Base-by-base conservation (phyloP, 2,888 invertebrate species). In the Cantharis nigra region DNA sequence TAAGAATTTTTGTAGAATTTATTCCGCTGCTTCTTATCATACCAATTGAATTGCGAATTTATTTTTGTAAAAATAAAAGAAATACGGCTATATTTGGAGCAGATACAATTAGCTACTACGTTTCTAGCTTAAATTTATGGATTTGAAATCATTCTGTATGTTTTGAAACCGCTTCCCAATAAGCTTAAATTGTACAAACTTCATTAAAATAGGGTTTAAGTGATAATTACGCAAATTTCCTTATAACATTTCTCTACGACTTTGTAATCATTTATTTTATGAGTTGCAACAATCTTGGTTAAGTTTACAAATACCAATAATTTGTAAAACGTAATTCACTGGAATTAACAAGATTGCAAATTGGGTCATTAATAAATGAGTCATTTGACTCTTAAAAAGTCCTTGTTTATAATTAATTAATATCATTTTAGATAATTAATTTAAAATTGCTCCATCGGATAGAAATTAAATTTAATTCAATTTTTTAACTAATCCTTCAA, bases 231-330 rank as follows among this genome's bases (percentile, higher is more conserved):
- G 26, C 23, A 26, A 67, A 67, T 67, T 67, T 67, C 65, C 65
- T 67, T 67, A 67, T 67, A 67, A 67, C 65, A 26, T 67, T 67
- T 23, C 26, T 20, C 23, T 67, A 67, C 65, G 13, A 26, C 26
- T 20, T 67, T 23, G 65, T 67, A 67, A 67, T 67, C 65, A 67
- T 67, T 67, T 67, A 67, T 67, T 67, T 67, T 67, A 67, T 67
- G 65, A 20, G 23, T 67, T 67, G 65, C 26, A 23, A 67, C 65
- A 67, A 67, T 67, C 65, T 67, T 23, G 65, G 74, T 70, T 33
- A 64, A 74, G 69, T 74, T 74, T 70, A 30, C 74, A 28, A 63
- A 69, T 69, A 63, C 69, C 63, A 74, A 70, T 74, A 69, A 74
- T 74, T 74, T 74, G 69, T 28, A 70, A 69, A 63, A 70, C 28